phyloP scores from a whole-genome alignment of 37 sponge, comb jelly and placozoan species.

The Theonella swinhoei region DNA sequence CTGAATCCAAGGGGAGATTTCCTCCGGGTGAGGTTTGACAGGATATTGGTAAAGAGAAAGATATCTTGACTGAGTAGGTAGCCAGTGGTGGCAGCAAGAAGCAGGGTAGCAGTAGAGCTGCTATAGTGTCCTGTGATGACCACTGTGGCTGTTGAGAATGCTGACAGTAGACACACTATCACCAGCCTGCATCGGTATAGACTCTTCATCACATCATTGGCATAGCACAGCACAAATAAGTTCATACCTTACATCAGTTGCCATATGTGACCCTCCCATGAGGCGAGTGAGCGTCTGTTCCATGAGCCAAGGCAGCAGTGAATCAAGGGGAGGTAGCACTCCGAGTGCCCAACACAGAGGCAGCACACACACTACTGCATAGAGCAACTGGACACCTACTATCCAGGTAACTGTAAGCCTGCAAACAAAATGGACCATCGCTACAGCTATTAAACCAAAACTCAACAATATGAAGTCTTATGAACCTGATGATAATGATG shows the following conservation, averaged over 20 bases:
- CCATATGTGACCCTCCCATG: conserved; percentile 69
- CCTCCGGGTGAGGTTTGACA: conserved; percentile 4
- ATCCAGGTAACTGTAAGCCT: no score
- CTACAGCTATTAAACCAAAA: conserved; percentile 2
- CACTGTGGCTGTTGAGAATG: conserved; percentile 16
- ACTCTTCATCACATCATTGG: not conserved
- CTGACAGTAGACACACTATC: conserved; percentile 22
- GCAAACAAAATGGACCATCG: no score
- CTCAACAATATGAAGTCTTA: not conserved
- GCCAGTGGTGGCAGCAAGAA: conserved; percentile 51
- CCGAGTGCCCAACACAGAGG: conserved; percentile 73
- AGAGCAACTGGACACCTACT: conserved; percentile 35
- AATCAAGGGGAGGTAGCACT: conserved; percentile 55
- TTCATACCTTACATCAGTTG: conserved; percentile 68
- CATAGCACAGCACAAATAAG: not conserved
- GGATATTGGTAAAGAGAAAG: not conserved
- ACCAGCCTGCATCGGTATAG: conserved; percentile 14
- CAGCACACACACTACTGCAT: conserved; percentile 37
- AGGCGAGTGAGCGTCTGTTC: conserved; percentile 56
- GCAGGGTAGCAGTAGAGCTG: conserved; percentile 7
- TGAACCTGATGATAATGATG: conserved; percentile 38
- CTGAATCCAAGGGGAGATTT: not conserved
- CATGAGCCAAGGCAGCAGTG: conserved; percentile 59
- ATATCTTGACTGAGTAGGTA: conserved; percentile 61
- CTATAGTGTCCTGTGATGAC: not conserved